Evolutionary conservation across 2,113 vertebrate species (phyloP).

Genomic region (Engraulis encrasicolus): DNA sequence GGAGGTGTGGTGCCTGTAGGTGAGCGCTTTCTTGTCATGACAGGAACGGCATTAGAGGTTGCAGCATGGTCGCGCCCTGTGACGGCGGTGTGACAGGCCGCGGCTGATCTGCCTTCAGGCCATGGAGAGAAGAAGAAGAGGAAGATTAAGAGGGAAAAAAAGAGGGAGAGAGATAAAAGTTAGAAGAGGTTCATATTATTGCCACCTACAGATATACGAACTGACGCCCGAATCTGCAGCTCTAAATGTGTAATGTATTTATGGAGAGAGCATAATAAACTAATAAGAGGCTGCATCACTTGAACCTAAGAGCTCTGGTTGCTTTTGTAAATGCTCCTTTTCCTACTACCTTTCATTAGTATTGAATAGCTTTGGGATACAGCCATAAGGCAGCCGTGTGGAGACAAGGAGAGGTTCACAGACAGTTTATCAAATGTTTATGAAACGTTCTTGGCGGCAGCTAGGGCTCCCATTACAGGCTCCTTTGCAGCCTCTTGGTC

Average conservation of each 20-base stretch:
- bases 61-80: slow-evolving; percentile 66
- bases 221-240: background rate
- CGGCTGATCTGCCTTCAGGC: slow-evolving; percentile 76
- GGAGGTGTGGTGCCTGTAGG: background rate
- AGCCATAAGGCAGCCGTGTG: background rate
- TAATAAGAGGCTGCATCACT: background rate
- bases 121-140: slow-evolving; percentile 47
- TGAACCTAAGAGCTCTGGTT: background rate
- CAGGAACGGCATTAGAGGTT: slow-evolving; percentile 77
- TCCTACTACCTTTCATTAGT: slow-evolving; percentile 11
- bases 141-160: background rate
- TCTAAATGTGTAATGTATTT: slow-evolving; percentile 5
- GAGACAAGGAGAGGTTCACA: background rate
- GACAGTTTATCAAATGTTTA: slow-evolving; percentile 18
- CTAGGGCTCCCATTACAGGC: slow-evolving; percentile 31
- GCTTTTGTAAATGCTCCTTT: background rate
- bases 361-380: slow-evolving; percentile 11
- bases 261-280: background rate
- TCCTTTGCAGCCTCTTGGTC: slow-evolving; percentile 21
- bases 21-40: slow-evolving; percentile 82
- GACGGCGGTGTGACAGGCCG: slow-evolving; percentile 80
- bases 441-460: slow-evolving; percentile 36
- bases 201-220: background rate
- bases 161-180: background rate
- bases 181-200: background rate